These are phyloP conservation scores for Pimephales promelas DNA, from an alignment of 2,113 vertebrate species.

Conservation along the genomic window DNA sequence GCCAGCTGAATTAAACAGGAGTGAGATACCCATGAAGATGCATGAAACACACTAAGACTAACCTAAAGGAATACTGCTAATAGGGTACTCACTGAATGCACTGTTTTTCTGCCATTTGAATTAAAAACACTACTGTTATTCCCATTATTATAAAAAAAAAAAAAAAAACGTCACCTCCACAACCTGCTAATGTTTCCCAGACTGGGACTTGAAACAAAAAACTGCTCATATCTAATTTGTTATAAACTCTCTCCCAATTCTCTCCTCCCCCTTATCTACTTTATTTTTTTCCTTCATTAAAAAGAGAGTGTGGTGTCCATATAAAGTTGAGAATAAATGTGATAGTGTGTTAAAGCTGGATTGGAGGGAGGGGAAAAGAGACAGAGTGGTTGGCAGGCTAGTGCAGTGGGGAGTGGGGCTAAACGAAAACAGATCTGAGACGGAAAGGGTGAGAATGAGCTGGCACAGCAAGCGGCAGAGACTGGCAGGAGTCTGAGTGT, in stretches of 20 bases:
- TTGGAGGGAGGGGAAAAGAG: background rate
- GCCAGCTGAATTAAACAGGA: background rate
- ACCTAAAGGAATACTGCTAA: background rate
- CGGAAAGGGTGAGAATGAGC: slow-evolving; percentile 38
- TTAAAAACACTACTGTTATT: background rate
- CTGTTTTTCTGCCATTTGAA: background rate
- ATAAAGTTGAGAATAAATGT: slow-evolving; percentile 28
- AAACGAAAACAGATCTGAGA: slow-evolving; percentile 31
- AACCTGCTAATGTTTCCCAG: slow-evolving; percentile 12
- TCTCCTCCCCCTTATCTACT: slow-evolving; percentile 40
- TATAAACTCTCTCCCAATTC: background rate
- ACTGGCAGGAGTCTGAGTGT: slow-evolving; percentile 22
- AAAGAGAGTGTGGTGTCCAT: background rate
- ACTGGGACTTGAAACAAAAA: background rate
- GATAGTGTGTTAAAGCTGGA: slow-evolving; percentile 13
- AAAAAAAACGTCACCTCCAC: background rate
- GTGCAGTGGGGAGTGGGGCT: slow-evolving; percentile 27
- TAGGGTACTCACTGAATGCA: background rate
- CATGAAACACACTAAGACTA: background rate
- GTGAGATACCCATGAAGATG: background rate
- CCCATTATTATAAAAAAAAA: slow-evolving; percentile 20
- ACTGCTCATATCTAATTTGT: background rate
- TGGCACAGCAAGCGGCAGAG: slow-evolving; percentile 16
- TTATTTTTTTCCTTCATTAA: slow-evolving; percentile 45
- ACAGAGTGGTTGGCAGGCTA: slow-evolving; percentile 51